Conservation (phyloP, 2,113 vertebrate species). For the Monarcha castaneiventris region DNA sequence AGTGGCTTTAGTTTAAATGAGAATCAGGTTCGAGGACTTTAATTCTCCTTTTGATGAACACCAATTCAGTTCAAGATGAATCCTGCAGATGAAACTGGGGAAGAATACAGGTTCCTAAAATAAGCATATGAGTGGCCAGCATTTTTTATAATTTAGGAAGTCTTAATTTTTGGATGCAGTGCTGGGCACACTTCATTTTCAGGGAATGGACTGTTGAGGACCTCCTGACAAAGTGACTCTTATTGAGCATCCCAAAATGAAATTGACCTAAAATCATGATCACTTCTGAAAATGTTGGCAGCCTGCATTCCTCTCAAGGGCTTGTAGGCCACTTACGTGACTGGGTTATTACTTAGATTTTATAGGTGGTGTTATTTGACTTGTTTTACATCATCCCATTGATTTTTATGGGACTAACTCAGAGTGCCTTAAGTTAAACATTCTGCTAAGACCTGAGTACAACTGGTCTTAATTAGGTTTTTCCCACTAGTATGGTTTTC, state of each 20-base stretch:
- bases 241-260: constrained; percentile 33
- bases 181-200: constrained; percentile 22
- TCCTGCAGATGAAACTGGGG: not conserved
- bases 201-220: constrained; percentile 10
- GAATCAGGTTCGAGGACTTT: not conserved
- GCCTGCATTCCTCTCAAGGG: not conserved
- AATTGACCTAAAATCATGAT: constrained; percentile 29
- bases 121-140: not conserved
- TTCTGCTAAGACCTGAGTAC: not conserved
- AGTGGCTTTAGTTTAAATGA: not conserved
- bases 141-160: constrained; percentile 5
- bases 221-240: constrained; percentile 40
- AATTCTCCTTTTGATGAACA: constrained; percentile 14
- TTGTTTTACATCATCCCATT: constrained; percentile 18
- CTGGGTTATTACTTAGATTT: not conserved
- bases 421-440: not conserved
- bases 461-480: not conserved
- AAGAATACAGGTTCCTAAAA: constrained; percentile 27
- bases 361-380: not conserved
- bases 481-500: not conserved
- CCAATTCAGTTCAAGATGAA: constrained; percentile 5
- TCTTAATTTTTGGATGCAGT: constrained; percentile 24
- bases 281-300: constrained; percentile 36
- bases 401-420: constrained; percentile 9
- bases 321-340: not conserved